Percentiles rank a stretch among this genome's conserved stretches.
Evolutionary conservation across 2,888 invertebrate species (phyloP).

Genomic region (Buathra laborator): DNA sequence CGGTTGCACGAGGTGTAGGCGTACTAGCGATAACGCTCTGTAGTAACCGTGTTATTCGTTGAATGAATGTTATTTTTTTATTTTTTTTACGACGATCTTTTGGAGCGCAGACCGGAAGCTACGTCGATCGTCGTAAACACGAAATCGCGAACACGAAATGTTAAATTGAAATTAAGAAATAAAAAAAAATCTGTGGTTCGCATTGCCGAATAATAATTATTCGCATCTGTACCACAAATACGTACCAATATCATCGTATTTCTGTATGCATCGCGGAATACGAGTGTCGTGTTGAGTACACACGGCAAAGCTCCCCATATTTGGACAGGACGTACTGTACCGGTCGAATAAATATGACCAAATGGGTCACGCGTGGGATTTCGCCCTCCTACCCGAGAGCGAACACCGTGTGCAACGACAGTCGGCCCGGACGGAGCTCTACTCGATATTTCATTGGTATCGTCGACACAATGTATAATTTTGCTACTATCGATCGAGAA

Average conservation of each 20-base stretch:
- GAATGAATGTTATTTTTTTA: background rate
- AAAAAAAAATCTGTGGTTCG: background rate
- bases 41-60: background rate
- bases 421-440: background rate
- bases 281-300: conserved; percentile 40
- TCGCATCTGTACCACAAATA: conserved; percentile 1
- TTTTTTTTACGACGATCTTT: background rate
- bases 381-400: conserved; percentile 13
- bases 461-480: background rate
- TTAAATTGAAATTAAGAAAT: background rate
- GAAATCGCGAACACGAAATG: background rate
- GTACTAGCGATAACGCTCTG: background rate
- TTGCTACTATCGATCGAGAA: conserved; percentile 6
- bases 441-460: background rate
- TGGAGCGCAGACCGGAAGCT: conserved; percentile 9
- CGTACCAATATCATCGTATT: background rate
- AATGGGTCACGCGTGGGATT: conserved; percentile 72
- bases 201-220: conserved; percentile 37
- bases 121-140: background rate
- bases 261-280: conserved; percentile 6
- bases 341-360: conserved; percentile 72
- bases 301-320: conserved; percentile 68
- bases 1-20: background rate
- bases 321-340: conserved; percentile 72
- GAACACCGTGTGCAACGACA: conserved; percentile 1